Evolutionary conservation across 1,140 invertebrate species (phyloP), one percentile per base, ranked within the genome.

Genomic region (Condylostylus longicornis): DNA sequence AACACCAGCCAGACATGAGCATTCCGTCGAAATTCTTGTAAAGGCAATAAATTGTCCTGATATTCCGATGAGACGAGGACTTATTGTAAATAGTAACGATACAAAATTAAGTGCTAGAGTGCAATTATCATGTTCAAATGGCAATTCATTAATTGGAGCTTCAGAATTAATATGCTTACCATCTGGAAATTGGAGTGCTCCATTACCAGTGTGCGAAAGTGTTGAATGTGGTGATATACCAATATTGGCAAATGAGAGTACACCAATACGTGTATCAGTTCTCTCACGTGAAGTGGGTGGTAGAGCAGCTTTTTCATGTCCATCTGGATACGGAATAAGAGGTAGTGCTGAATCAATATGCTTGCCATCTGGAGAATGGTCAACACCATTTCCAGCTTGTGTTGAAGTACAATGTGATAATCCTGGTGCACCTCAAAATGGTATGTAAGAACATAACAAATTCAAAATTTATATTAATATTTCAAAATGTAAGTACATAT

Each of bases 131-230:
- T 89, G 84, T 51, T 68, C 71, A n/a, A 79, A 82, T 47, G 81
- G 82, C n/a, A 85, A 84, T 54, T 72, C 75, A 3, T 61, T 89
- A 13, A 74, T 84, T 25, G 84, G 84, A 6, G 69, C 75, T 7
- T 66, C 73, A 15, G 71, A 77, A 46, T 67, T 84, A 4, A 62
- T 65, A 32, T 89, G 84, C 58, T 54, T 82, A 14, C 78, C 82
- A 7, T 82, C 79, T 34, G 82, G 82, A 14, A 83, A 82, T 51
- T 89, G 84, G 84, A 83, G 77, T 48, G 70, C 75, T 3, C 75
- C 77, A 4, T 63, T 81, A 42, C 84, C 84, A 9, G 70, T 77
- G 32, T 89, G 83, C 58, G 79, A 83, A 64, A 84, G 80, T 59
- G 74, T 82, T 29, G 77, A 81, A 62, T 82, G 79, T 55, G 77